Percentiles rank a stretch among this genome's conserved stretches.
Conservation (phyloP, 2,113 vertebrate species). For the Reinhardtius hippoglossoides region DNA sequence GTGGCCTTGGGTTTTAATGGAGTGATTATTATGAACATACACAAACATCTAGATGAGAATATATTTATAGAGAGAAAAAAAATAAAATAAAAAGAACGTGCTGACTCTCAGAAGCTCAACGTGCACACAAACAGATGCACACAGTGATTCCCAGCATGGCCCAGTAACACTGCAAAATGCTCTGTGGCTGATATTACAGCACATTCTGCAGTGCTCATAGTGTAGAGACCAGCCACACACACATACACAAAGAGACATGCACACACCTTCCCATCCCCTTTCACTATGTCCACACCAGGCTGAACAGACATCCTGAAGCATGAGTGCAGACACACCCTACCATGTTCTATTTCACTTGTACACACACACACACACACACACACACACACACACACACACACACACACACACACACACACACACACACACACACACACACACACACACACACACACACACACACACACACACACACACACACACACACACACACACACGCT, state of each 20-base stretch:
- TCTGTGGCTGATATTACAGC: constrained; percentile 47
- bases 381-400: constrained; percentile 4
- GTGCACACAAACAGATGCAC: constrained; percentile 34
- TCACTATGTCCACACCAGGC: constrained; percentile 39
- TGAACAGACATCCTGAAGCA: constrained; percentile 59
- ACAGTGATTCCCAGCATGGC: constrained; percentile 28
- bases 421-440: constrained; percentile 14
- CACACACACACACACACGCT: constrained; percentile 45
- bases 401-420: constrained; percentile 10
- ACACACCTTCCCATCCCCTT: constrained; percentile 29
- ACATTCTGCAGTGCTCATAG: constrained; percentile 45
- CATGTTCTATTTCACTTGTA: constrained; percentile 54
- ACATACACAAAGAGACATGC: constrained; percentile 8
- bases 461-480: constrained; percentile 15
- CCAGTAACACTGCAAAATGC: constrained; percentile 46
- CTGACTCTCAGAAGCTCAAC: constrained; percentile 28
- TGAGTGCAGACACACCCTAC: constrained; percentile 63
- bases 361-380: neutral
- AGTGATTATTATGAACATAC: constrained; percentile 51
- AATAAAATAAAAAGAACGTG: no score
- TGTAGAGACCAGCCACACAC: constrained; percentile 4
- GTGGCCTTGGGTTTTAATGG: constrained; percentile 39
- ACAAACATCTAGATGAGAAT: constrained; percentile 40
- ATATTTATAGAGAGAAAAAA: constrained; percentile 25
- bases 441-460: constrained; percentile 22